Evolutionary conservation across 2,888 invertebrate species (phyloP), one percentile per base, ranked within the genome.

Genomic region (Apeira syringaria): DNA sequence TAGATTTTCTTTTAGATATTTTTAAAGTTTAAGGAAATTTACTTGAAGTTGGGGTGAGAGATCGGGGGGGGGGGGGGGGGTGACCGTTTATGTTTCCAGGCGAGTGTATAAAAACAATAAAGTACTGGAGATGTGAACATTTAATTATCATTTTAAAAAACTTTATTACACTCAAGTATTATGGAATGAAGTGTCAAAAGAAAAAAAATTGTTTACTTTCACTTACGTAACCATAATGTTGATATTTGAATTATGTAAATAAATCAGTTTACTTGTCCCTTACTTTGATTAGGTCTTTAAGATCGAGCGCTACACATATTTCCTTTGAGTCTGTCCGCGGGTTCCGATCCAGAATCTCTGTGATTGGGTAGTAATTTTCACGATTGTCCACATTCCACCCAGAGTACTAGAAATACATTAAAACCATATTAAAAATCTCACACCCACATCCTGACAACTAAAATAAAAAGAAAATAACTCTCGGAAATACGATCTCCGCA

Each of bases 381-480:
- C 91, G 87, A 66, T 91, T 92, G 64, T 91, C 91, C 44, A 90
- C 86, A 69, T 91, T 91, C 92, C 92, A 92, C 40, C 92, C 92
- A 40, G 92, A 92, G 63, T 92, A 92, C 92, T 92, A 83, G 45
- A 89, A 87, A 50, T 2, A 15, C 2, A 15, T n/a, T n/a, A n/a
- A n/a, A n/a, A n/a, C n/a, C n/a, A n/a, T n/a, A n/a, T n/a, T n/a
- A n/a, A n/a, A n/a, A n/a, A n/a, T n/a, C n/a, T n/a, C n/a, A n/a
- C n/a, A n/a, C n/a, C n/a, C n/a, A n/a, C n/a, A n/a, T n/a, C n/a
- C n/a, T n/a, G n/a, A n/a, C n/a, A n/a, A n/a, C n/a, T n/a, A n/a
- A n/a, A n/a, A n/a, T n/a, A n/a, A n/a, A n/a, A n/a, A n/a, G n/a
- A n/a, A n/a, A n/a, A n/a, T n/a, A n/a, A n/a, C n/a, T n/a, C n/a